phyloP scores from a whole-genome alignment of 1,140 invertebrate species.

The Cephus cinctus region DNA sequence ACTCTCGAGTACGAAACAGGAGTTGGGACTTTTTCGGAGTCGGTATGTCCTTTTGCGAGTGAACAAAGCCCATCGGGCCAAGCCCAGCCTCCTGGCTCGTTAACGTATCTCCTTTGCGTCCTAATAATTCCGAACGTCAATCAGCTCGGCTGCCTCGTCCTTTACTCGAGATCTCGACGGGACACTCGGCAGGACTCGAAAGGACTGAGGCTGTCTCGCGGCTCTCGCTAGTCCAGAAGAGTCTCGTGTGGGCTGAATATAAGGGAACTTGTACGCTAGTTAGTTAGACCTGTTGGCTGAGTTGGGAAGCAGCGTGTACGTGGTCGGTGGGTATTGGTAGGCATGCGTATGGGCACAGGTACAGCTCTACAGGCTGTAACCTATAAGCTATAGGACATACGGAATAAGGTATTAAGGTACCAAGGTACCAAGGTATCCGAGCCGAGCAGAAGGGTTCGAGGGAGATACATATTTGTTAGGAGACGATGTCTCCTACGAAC shows the following conservation, averaged over 20 bases:
- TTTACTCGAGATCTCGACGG: too few species aligned
- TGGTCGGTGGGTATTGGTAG: conserved; percentile 41
- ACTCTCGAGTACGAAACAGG: conserved; percentile 1
- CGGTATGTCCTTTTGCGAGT: too few species aligned
- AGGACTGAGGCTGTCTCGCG: neutral
- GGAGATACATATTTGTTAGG: conserved; percentile 56
- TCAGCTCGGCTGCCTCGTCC: too few species aligned
- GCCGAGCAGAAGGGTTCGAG: conserved; percentile 14
- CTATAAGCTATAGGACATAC: conserved; percentile 15
- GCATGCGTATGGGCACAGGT: conserved; percentile 16
- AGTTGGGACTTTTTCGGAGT: too few species aligned
- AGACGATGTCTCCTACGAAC: conserved; percentile 48
- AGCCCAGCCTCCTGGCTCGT: too few species aligned
- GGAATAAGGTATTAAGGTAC: neutral
- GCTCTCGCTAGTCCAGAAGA: neutral
- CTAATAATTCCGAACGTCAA: too few species aligned
- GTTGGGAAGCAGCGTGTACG: too few species aligned
- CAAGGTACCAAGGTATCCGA: too few species aligned
- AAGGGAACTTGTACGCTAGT: conserved; percentile 41
- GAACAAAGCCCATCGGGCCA: too few species aligned
- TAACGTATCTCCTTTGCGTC: too few species aligned
- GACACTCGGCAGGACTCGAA: too few species aligned
- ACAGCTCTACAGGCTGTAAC: conserved; percentile 23
- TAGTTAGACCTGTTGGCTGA: conserved; percentile 41
- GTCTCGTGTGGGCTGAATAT: conserved; percentile 26